Evolutionary conservation across 2,113 vertebrate species (phyloP).

Genomic region (Prunella himalayana): DNA sequence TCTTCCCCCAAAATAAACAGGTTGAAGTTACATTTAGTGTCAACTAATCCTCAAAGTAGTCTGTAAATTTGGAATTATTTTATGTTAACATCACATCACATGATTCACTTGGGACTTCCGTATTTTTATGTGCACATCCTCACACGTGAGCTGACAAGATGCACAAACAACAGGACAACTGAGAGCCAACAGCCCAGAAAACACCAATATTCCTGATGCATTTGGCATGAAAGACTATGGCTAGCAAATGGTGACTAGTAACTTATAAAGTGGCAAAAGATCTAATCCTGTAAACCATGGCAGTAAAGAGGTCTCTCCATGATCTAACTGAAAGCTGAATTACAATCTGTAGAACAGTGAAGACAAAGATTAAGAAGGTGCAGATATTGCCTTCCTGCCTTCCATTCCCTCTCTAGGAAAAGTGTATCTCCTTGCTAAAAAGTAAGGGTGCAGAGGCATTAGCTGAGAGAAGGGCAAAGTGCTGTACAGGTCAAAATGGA

Average conservation of each 20-base stretch:
- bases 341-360: not conserved
- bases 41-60: not conserved
- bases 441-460: not conserved
- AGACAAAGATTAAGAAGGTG: not conserved
- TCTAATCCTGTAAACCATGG: fast-evolving
- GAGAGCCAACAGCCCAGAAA: not conserved
- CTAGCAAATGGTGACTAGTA: not conserved
- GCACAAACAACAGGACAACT: not conserved
- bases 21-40: not conserved
- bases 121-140: not conserved
- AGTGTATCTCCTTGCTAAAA: not conserved
- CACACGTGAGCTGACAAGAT: not conserved
- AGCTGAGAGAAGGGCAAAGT: not conserved
- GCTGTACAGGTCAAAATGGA: not conserved
- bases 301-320: not conserved
- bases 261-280: not conserved
- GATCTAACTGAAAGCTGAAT: not conserved
- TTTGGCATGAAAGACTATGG: not conserved
- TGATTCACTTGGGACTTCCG: not conserved
- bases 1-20: not conserved
- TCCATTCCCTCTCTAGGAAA: not conserved
- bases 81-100: not conserved
- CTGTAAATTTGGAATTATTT: not conserved
- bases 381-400: not conserved
- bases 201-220: not conserved